Conservation (phyloP, 1,140 invertebrate species). For the Palaemon carinicauda region DNA sequence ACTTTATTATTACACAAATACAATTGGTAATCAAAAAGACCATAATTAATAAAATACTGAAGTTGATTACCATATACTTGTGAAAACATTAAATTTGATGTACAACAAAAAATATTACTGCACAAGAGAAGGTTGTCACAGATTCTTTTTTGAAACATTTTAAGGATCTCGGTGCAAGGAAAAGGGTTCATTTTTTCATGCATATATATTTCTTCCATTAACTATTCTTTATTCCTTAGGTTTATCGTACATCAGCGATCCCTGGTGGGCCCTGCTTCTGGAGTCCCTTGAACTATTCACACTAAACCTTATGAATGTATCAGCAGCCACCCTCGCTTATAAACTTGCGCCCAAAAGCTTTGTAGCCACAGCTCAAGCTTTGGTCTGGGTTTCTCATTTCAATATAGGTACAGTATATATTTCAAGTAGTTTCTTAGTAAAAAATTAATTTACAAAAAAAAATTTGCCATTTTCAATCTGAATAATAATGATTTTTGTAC, state of each 20-base stretch:
- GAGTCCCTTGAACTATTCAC: constrained; percentile 83
- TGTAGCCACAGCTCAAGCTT: constrained; percentile 81
- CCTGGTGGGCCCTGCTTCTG: constrained; percentile 75
- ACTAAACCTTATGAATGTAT: constrained; percentile 83
- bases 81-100: no score
- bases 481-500: background rate
- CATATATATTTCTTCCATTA: background rate
- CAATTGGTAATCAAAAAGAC: no score
- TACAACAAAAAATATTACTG: no score
- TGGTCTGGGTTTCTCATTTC: constrained; percentile 83
- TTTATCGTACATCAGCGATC: constrained; percentile 73
- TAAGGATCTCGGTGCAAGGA: no score
- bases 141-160: background rate
- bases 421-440: no score
- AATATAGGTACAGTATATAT: constrained; percentile 74
- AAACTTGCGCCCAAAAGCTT: constrained; percentile 81
- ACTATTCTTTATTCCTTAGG: constrained; percentile 65
- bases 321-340: constrained; percentile 81
- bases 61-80: no score
- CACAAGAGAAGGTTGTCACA: no score
- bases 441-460: no score
- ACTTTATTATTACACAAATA: no score
- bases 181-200: no score
- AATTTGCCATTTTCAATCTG: background rate
- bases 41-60: no score